Evolutionary conservation across 2,113 vertebrate genomes (phyloP), one percentile per base, ranked within the genome.

Genomic region (Gorsachius goisagi): DNA sequence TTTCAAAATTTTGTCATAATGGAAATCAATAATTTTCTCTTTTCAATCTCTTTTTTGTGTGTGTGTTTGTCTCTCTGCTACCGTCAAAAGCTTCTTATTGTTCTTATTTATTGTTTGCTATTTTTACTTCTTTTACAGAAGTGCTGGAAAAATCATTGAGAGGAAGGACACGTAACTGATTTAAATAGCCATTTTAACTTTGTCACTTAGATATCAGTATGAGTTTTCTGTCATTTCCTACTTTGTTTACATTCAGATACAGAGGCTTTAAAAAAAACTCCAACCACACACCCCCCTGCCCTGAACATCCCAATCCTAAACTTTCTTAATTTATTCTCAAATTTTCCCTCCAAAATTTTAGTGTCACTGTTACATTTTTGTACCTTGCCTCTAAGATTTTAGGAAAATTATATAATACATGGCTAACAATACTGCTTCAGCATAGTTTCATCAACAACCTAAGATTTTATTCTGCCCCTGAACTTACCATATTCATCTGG

Each of bases 401-500:
- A 56, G 19, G 33, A 71, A 78, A 87, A 47, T 37, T 59, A 24
- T 39, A 44, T 6, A 66, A 24, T 35, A 33, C 9, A 72, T 20
- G 88, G 35, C 9, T 33, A 62, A 56, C 11, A 86, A 9, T 47
- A 69, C 44, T 66, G 44, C 30, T 78, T 81, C 26, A 85, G 39
- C 24, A 47, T 12, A 56, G n/a, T 49, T 59, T 55, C 35, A 81
- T 30, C 27, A 69, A 69, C 28, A 56, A 66, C 18, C 1, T 12
- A 67, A 68, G 8, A 87, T 72, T 79, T 86, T 73, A 55, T 79
- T 58, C 75, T 76, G 39, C 32, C 11, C 9, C 56, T 72, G 47
- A 94, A 96, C 77, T 98, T 98, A 98, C 98, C 97, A 39, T 93
- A 96, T 37, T 96, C 89, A 28, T 98, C 97, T 78, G 92, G 84